Base-by-base conservation (phyloP, 2,888 invertebrate species). In the Nomada hirtipes region DNA sequence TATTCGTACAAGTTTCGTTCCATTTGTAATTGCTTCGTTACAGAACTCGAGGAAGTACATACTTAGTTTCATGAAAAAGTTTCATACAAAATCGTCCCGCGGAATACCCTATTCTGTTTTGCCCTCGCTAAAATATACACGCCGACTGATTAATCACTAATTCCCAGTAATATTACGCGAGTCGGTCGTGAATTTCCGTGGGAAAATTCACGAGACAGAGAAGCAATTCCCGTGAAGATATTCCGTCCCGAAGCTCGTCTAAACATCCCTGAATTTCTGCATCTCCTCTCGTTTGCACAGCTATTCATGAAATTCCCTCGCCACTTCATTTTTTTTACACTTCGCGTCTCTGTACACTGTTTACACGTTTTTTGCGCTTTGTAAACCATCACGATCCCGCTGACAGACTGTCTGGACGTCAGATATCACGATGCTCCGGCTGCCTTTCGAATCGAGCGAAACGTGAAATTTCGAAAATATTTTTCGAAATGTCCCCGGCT, bases 341-440 rank as follows among this genome's bases (percentile, higher is more conserved):
- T 50, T 71, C 64, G 50, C 70, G 59, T 57, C 71, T 72, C 72
- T 72, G 67, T 57, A 67, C 44, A 44, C 67, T 72, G 67, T 78
- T 80, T 72, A 78, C 57, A 63, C 42, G 60, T 50, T 80, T 68
- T 72, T 78, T 72, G 70, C 72, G 67, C 79, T 72, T 50, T 57
- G 53, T 60, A 42, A 70, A 70, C 13, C 44, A 4, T 9, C n/a
- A n/a, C 44, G 44, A 73, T 65, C 42, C 61, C 20, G 55, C 26
- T 11, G 57, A 36, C 69, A 67, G 78, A 61, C 79, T 23, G 79
- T 72, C 72, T 63, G 80, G 42, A 57, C 67, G 67, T 68, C 72
- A 57, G 63, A 44, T 67, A 29, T 52, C 67, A 15, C 15, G 44
- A 11, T 18, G 42, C 42, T 50, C 55, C 36, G 67, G 26, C 18